Evolutionary conservation across 2,113 vertebrate genomes (phyloP).

Genomic region (Rafetus swinhoei): DNA sequence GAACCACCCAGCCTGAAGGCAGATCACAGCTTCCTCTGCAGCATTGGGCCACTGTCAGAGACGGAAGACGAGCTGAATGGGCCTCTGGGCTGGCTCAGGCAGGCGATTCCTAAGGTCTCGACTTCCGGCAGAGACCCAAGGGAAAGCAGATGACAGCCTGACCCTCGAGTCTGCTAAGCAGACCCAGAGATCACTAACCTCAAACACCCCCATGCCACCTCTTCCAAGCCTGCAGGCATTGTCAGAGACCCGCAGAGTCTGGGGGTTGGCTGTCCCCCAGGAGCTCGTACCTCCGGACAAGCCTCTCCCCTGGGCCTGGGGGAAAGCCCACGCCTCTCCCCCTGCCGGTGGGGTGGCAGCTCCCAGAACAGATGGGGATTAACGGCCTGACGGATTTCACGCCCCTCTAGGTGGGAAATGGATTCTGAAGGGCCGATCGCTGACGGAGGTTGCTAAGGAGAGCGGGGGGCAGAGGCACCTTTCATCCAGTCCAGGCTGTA

Average conservation of each 20-base stretch:
- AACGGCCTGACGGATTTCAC: too few relatives aligned
- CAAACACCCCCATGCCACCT: not conserved
- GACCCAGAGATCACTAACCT: not conserved
- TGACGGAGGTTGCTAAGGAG: not conserved
- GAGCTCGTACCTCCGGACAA: not conserved
- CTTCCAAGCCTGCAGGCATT: not conserved
- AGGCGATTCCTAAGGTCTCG: too few relatives aligned
- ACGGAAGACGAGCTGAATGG: too few relatives aligned
- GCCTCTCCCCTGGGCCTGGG: not conserved
- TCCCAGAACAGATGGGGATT: not conserved
- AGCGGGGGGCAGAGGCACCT: constrained; percentile 72
- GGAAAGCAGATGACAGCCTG: not conserved
- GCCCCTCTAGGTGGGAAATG: not conserved
- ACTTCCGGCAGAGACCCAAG: not conserved
- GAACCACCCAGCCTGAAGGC: too few relatives aligned
- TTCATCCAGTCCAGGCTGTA: constrained; percentile 93
- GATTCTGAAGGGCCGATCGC: not conserved
- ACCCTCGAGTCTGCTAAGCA: not conserved
- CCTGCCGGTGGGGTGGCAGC: not conserved
- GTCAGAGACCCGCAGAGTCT: too few relatives aligned
- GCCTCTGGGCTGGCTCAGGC: too few relatives aligned
- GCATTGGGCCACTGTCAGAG: too few relatives aligned
- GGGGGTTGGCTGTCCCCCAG: not conserved
- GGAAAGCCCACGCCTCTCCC: too few relatives aligned
- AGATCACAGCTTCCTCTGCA: too few relatives aligned